Percentiles rank a stretch among this genome's conserved stretches.
Conservation (phyloP, 2,888 invertebrate genomes). For the Drosophila kuntzei region DNA sequence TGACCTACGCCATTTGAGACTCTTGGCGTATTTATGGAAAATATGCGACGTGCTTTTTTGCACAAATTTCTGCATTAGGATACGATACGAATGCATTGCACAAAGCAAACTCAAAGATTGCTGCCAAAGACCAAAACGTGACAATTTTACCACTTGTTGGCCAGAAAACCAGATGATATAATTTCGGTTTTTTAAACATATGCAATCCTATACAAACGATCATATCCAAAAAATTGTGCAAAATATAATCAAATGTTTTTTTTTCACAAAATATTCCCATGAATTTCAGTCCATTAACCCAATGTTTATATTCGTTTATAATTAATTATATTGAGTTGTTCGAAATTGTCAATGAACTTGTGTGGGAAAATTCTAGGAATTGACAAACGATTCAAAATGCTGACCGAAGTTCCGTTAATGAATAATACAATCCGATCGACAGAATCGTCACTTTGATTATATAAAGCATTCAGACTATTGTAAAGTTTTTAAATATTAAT, state of each 20-base stretch:
- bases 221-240: neutral
- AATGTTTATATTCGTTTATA: conserved; percentile 1
- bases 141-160: conserved; percentile 33
- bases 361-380: conserved; percentile 51
- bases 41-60: conserved; percentile 66
- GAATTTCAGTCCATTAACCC: conserved; percentile 47
- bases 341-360: conserved; percentile 76
- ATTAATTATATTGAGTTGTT: conserved; percentile 1
- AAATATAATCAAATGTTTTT: neutral
- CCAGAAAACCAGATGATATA: conserved; percentile 27
- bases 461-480: conserved; percentile 3
- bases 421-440: conserved; percentile 15
- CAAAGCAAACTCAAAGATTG: conserved; percentile 22
- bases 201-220: neutral
- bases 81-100: conserved; percentile 40
- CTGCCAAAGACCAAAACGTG: conserved; percentile 42
- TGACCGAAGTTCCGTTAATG: conserved; percentile 67
- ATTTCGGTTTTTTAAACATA: conserved; percentile 5
- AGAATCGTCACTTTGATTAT: conserved; percentile 2
- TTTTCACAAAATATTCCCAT: conserved; percentile 2
- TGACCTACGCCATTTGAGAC: conserved; percentile 41
- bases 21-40: conserved; percentile 55
- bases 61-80: conserved; percentile 66
- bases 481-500: neutral
- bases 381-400: conserved; percentile 50